These are phyloP conservation scores for Darevskia mixta DNA, from an alignment of 2,797 vertebrate species.

Conservation along the genomic window DNA sequence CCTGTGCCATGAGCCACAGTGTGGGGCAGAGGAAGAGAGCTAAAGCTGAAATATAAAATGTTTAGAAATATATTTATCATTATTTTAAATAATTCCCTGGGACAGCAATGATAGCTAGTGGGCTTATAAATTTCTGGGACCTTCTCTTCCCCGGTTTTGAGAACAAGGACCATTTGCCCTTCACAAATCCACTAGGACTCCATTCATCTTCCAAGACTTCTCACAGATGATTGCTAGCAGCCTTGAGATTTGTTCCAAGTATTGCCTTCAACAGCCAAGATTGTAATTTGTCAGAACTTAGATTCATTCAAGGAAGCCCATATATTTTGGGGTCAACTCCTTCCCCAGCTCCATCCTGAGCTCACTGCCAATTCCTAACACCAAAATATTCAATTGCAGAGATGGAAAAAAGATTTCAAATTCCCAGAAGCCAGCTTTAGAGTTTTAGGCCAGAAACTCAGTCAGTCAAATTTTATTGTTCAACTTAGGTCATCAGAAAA, in stretches of 20 bases:
- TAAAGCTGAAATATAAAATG: not conserved
- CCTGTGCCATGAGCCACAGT: not conserved
- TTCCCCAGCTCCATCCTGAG: not conserved
- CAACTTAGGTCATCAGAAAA: not conserved
- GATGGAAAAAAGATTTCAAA: slow-evolving; percentile 9
- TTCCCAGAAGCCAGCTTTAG: slow-evolving; percentile 11
- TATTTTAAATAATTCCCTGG: slow-evolving; percentile 13
- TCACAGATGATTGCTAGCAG: slow-evolving; percentile 22
- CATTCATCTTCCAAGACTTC: slow-evolving; percentile 34
- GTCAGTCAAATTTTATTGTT: slow-evolving; percentile 7
- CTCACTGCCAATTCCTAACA: not conserved
- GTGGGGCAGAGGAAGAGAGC: not conserved
- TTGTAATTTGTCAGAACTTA: slow-evolving; percentile 33
- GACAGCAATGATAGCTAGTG: not conserved
- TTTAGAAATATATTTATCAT: slow-evolving; percentile 11
- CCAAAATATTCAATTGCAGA: not conserved
- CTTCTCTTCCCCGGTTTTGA: slow-evolving; percentile 11
- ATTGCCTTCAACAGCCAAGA: slow-evolving; percentile 22
- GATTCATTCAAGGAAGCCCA: slow-evolving; percentile 26
- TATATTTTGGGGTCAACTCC: slow-evolving; percentile 23
- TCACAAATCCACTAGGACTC: slow-evolving; percentile 29
- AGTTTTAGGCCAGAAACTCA: not conserved
- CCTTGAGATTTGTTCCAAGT: slow-evolving; percentile 27
- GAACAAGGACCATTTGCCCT: slow-evolving; percentile 16
- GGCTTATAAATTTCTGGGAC: slow-evolving; percentile 10